These are phyloP conservation scores for Tiphia femorata DNA, from an alignment of 2,888 invertebrate species.

Conservation along the genomic window DNA sequence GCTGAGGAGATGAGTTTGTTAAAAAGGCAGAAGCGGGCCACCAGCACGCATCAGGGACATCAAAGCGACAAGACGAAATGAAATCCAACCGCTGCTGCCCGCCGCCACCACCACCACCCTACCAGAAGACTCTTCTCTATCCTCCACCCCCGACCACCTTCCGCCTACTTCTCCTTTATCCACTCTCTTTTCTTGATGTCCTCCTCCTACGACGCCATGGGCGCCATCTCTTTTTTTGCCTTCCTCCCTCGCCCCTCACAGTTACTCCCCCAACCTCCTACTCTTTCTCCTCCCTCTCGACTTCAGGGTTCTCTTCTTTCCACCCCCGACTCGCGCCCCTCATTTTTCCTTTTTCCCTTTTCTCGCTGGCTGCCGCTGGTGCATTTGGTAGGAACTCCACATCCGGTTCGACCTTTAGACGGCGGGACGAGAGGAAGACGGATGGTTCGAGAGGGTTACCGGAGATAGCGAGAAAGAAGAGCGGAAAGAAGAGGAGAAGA, in stretches of 20 bases:
- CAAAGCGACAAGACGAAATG: conserved; percentile 70
- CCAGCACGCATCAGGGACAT: conserved; percentile 69
- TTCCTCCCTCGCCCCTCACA: conserved; percentile 26
- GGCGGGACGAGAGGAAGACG: conserved; percentile 22
- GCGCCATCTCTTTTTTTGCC: conserved; percentile 30
- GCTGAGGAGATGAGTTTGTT: conserved; percentile 70
- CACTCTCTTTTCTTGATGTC: conserved; percentile 38
- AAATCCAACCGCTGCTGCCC: conserved; percentile 67
- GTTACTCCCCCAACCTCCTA: conserved; percentile 29
- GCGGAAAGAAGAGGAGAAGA: conserved; percentile 17
- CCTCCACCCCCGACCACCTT: conserved; percentile 18
- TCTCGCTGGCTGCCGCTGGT: neutral
- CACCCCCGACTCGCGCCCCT: conserved; percentile 10
- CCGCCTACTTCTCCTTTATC: conserved; percentile 35
- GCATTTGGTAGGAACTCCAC: conserved; percentile 29
- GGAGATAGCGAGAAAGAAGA: too few relatives aligned
- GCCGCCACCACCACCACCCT: conserved; percentile 44
- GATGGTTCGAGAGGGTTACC: too few relatives aligned
- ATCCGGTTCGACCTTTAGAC: conserved; percentile 33
- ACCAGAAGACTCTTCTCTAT: conserved; percentile 36
- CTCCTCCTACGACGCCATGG: conserved; percentile 35
- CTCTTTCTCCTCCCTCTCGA: conserved; percentile 29
- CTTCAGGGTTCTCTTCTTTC: conserved; percentile 23
- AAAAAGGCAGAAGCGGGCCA: conserved; percentile 70
- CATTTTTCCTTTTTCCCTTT: too few relatives aligned